Evolutionary conservation across 2,888 invertebrate genomes (phyloP).

Genomic region (Vanessa cardui): DNA sequence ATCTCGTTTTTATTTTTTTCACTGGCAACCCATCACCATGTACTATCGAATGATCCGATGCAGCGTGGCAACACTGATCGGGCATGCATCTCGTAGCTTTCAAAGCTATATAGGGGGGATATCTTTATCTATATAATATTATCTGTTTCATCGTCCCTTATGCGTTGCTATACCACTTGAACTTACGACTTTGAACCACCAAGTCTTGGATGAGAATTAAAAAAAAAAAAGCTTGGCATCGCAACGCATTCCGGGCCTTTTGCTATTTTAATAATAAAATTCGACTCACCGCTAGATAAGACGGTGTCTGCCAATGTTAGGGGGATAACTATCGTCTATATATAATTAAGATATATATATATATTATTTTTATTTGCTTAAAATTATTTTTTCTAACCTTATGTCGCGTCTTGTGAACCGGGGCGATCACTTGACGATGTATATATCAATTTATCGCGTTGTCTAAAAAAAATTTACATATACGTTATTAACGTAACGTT

Average conservation of each 20-base stretch:
- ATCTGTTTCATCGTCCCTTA: not conserved
- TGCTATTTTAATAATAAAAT: not conserved
- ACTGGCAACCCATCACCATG: constrained; percentile 31
- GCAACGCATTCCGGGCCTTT: not conserved
- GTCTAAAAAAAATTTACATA: not conserved
- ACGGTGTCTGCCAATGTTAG: constrained; percentile 9
- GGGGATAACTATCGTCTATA: not conserved
- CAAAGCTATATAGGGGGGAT: not conserved
- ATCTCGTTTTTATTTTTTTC: not conserved
- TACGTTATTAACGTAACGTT: no score
- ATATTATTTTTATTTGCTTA: constrained; percentile 56
- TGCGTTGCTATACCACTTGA: no score
- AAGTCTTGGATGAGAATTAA: no score
- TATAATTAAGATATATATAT: not conserved
- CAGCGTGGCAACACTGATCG: constrained; percentile 9
- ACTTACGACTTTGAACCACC: no score
- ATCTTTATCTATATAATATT: constrained; percentile 10
- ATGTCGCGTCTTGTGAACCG: constrained; percentile 54
- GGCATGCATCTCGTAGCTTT: constrained; percentile 23
- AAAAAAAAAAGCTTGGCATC: no score
- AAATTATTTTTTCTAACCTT: constrained; percentile 71
- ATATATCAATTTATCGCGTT: not conserved
- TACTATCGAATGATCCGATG: not conserved
- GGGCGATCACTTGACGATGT: constrained; percentile 64
- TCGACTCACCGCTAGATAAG: constrained; percentile 7